A percentile compares a stretch with the other conserved stretches of the same genome.
Evolutionary conservation across 2,888 invertebrate species (phyloP).

Genomic region (Mystacides longicornis): DNA sequence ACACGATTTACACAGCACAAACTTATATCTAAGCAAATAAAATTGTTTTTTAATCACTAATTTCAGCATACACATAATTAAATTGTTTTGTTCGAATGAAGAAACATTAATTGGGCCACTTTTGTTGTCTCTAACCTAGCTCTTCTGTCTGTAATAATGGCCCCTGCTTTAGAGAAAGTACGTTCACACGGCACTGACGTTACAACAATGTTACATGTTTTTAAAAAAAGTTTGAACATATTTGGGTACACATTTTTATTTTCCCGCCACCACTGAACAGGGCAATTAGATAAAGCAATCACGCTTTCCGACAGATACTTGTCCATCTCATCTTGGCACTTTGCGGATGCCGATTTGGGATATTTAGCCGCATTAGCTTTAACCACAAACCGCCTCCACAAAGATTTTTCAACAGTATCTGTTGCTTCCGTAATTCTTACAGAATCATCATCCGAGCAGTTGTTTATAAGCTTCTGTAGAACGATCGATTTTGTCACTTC

Average conservation of each 20-base stretch:
- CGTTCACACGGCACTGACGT: constrained; percentile 2
- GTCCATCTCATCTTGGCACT: background rate
- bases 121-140: background rate
- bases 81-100: background rate
- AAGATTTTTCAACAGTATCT: background rate
- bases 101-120: constrained; percentile 2
- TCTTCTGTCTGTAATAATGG: background rate
- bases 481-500: background rate
- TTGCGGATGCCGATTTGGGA: background rate
- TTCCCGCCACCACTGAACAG: background rate
- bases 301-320: background rate
- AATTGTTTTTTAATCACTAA: too few species aligned
- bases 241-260: background rate
- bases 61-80: too few species aligned
- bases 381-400: background rate
- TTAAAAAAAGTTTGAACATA: background rate
- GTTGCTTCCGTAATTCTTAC: background rate
- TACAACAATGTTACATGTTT: background rate
- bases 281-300: background rate
- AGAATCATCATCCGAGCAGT: background rate
- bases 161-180: background rate
- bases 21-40: too few species aligned
- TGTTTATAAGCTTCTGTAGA: background rate
- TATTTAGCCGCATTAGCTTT: background rate
- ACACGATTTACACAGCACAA: too few species aligned